Evolutionary conservation across 2,113 vertebrate genomes (phyloP).

Genomic region (Salminus brasiliensis): DNA sequence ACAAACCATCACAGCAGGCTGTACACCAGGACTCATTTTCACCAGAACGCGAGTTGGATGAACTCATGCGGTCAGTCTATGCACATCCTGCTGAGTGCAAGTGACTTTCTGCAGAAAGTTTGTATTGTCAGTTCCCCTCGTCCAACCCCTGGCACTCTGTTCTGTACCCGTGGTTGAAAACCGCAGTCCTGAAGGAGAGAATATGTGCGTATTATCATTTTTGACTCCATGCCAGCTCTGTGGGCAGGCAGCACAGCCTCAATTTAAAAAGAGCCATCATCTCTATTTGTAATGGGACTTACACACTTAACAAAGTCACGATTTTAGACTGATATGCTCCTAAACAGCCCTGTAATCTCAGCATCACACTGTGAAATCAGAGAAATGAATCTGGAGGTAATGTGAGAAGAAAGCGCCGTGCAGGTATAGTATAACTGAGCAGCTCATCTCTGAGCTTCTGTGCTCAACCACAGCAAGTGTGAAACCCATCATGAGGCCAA

Average conservation of each 20-base stretch:
- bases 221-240: neutral
- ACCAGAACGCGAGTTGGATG: neutral
- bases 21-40: neutral
- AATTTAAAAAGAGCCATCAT: neutral
- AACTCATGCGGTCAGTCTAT: neutral
- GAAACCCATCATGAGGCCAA: neutral
- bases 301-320: neutral
- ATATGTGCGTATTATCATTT: neutral
- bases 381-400: conserved; percentile 5
- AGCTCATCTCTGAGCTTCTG: neutral
- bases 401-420: conserved; percentile 13
- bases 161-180: neutral
- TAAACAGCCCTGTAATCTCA: neutral
- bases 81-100: neutral
- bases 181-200: neutral
- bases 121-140: neutral
- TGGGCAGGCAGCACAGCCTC: neutral
- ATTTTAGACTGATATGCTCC: conserved; percentile 15
- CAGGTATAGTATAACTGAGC: neutral
- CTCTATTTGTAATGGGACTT: neutral
- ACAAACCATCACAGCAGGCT: neutral
- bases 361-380: conserved; percentile 5
- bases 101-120: neutral
- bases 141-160: neutral
- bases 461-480: neutral